Percentiles rank a stretch among this genome's conserved stretches.
These are phyloP conservation scores for Okapia johnstoni DNA, from an alignment of 2,113 vertebrate species.

Conservation along the genomic window DNA sequence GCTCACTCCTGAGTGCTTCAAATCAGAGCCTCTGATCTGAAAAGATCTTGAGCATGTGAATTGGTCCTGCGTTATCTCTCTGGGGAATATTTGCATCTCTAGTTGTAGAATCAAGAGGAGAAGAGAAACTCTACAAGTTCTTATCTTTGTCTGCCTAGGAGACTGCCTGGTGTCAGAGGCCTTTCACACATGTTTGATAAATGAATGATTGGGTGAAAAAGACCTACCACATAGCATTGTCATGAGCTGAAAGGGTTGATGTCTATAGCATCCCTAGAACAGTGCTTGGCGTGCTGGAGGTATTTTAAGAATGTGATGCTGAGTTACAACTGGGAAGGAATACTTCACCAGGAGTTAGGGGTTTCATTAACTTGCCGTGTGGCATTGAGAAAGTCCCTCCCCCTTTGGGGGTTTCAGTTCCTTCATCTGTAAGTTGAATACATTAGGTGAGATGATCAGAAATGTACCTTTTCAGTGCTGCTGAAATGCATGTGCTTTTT, in stretches of 20 bases:
- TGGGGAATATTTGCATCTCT: neutral
- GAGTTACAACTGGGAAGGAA: neutral
- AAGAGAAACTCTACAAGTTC: neutral
- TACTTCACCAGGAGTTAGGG: neutral
- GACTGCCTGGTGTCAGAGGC: neutral
- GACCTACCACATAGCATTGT: no score
- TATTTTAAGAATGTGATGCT: neutral
- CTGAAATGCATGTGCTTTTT: neutral
- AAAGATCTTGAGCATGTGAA: slow-evolving; percentile 24
- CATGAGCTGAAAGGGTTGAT: neutral
- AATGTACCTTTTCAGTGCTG: neutral
- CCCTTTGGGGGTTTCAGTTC: neutral
- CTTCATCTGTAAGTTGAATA: neutral
- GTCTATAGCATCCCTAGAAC: neutral
- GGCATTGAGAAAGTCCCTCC: neutral
- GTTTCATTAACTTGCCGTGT: neutral
- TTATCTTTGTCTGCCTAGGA: neutral
- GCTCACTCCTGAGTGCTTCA: neutral
- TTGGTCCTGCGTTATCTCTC: neutral
- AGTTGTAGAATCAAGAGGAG: neutral
- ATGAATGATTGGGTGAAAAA: neutral
- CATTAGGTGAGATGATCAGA: neutral
- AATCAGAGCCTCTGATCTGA: neutral
- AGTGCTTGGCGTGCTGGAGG: neutral
- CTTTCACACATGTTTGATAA: neutral